These are phyloP conservation scores for Netelia inedita DNA, from an alignment of 2,888 invertebrate genomes.

Conservation along the genomic window DNA sequence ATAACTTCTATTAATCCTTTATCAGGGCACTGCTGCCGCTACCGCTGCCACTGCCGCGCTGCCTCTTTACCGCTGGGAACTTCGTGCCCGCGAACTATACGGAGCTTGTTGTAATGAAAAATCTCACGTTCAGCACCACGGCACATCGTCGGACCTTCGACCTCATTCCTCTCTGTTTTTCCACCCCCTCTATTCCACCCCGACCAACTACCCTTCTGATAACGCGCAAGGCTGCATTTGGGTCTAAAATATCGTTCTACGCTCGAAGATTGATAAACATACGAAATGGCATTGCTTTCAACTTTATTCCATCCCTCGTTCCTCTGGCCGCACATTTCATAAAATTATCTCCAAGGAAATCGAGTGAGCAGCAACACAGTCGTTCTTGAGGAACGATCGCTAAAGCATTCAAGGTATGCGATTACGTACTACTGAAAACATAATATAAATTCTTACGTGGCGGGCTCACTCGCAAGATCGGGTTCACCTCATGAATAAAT, in stretches of 20 bases:
- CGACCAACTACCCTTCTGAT: too few species aligned
- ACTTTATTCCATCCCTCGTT: slow-evolving; percentile 61
- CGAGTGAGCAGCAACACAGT: slow-evolving; percentile 8
- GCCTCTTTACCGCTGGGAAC: slow-evolving; percentile 47
- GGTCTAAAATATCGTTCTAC: too few species aligned
- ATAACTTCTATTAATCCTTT: slow-evolving; percentile 86
- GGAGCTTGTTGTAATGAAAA: slow-evolving; percentile 73
- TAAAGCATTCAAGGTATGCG: background rate
- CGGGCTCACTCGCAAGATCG: too few species aligned
- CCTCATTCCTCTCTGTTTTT: slow-evolving; percentile 57
- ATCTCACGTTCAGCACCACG: slow-evolving; percentile 73
- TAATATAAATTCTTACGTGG: slow-evolving; percentile 10
- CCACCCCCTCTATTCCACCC: slow-evolving; percentile 31
- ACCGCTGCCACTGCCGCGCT: slow-evolving; percentile 12
- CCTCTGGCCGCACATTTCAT: slow-evolving; percentile 28
- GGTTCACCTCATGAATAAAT: background rate
- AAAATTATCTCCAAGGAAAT: slow-evolving; percentile 33
- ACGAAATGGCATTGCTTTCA: slow-evolving; percentile 28
- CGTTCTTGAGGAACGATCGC: background rate
- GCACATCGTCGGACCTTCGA: slow-evolving; percentile 69
- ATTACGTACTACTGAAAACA: background rate
- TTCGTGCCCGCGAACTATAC: slow-evolving; percentile 68
- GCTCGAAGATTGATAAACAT: too few species aligned
- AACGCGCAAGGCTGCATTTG: too few species aligned
- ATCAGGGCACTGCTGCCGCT: slow-evolving; percentile 69